Evolutionary conservation across 1,140 invertebrate genomes (phyloP), one percentile per base, ranked within the genome.

Genomic region (Drosophila parvula): DNA sequence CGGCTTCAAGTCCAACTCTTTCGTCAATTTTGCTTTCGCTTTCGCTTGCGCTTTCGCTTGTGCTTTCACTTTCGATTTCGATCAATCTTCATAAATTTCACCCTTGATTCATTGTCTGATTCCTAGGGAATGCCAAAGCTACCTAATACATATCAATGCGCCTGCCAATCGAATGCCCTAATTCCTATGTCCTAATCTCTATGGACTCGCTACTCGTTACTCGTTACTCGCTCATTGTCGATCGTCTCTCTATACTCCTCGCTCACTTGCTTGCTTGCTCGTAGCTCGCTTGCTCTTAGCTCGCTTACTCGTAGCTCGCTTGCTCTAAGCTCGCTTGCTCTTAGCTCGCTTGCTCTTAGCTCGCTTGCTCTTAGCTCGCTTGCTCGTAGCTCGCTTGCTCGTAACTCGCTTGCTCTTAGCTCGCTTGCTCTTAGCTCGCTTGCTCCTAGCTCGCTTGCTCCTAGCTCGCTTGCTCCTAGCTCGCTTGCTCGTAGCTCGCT

Each of bases 101-200:
- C 68, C 68, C 71, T 64, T 51, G 22, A 64, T 64, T 69, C 65
- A 69, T 56, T 64, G 59, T 75, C 70, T 43, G 56, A 74, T 64
- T 75, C 40, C 71, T 63, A 28, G 50, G 70, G 61, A 63, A 63
- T 74, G 28, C 59, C 71, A n/a, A 50, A 28, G 41, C 58, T 62
- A 51, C 32, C 48, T 74, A 65, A 64, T 47, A 40, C 44, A 56
- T 22, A 22, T 32, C 61, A 61, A 69, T 69, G 65, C 62, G 40
- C 65, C 65, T 36, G 50, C 61, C 60, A 70, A 63, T 64, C 67
- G 41, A 70, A 70, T 64, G 67, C 16, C 9, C 53, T 27, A 27
- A 56, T n/a, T 22, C 14, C 41, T 22, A 43, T 36, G 40, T 51
- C 44, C 45, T 47, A 30, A 16, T 8, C 16, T 18, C 30, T 32